These are phyloP conservation scores for Mantis religiosa DNA, from an alignment of 2,888 invertebrate species.

Conservation along the genomic window DNA sequence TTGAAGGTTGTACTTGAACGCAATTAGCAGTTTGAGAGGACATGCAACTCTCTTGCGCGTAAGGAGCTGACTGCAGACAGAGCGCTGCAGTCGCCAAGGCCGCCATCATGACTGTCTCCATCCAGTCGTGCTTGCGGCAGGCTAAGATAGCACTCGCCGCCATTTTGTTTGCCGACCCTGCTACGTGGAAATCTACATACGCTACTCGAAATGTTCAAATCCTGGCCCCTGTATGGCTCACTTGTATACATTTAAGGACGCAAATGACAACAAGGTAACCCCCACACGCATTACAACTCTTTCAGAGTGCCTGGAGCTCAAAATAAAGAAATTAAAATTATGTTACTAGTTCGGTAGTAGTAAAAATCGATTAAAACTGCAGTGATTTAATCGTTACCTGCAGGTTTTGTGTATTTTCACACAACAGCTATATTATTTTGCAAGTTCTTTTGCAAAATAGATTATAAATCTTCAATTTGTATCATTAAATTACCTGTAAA, in stretches of 20 bases:
- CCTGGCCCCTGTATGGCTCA: background rate
- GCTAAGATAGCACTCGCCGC: background rate
- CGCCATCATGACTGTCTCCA: conserved; percentile 14
- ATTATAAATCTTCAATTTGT: background rate
- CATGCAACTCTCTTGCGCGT: background rate
- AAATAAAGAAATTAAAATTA: background rate
- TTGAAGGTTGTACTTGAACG: too few relatives aligned
- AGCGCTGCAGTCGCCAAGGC: conserved; percentile 5
- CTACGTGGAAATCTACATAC: background rate
- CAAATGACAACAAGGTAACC: background rate
- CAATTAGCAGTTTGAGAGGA: background rate
- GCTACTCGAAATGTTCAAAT: background rate
- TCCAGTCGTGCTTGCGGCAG: background rate
- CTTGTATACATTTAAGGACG: background rate
- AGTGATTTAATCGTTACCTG: background rate
- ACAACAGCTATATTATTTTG: background rate
- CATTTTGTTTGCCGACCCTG: conserved; percentile 14
- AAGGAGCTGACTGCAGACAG: background rate
- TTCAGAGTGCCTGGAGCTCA: background rate
- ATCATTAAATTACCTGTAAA: background rate
- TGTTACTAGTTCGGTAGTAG: background rate
- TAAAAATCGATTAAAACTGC: background rate
- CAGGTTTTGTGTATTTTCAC: background rate
- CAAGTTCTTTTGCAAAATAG: background rate
- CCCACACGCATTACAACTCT: background rate